A percentile compares a stretch with the other conserved stretches of the same genome.
These are phyloP conservation scores for Echinometra lucunter DNA, from an alignment of 53 echinoderm and acorn worm genomes.

Conservation along the genomic window DNA sequence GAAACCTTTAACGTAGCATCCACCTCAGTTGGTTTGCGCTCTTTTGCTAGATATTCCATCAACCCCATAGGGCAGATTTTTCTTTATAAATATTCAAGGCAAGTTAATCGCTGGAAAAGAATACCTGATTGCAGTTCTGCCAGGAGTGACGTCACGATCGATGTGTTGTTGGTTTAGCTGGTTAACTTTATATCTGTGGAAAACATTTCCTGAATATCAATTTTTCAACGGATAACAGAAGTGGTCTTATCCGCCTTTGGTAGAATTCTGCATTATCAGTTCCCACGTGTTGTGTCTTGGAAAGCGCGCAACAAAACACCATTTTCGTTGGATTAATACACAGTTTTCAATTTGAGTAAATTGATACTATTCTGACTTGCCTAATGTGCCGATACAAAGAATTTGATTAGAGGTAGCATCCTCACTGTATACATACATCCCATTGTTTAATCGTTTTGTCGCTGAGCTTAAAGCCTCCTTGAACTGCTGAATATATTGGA, in stretches of 20 bases:
- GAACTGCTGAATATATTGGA: not conserved
- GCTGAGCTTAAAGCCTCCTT: not conserved
- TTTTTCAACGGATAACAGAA: not conserved
- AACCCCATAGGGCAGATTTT: slow-evolving; percentile 6
- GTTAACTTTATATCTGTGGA: not conserved
- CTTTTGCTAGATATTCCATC: not conserved
- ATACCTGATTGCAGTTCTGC: not conserved
- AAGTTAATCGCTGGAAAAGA: not conserved
- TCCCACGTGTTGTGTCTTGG: not conserved
- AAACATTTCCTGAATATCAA: not conserved
- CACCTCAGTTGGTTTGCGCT: not conserved
- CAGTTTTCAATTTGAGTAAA: not conserved
- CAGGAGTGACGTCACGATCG: not conserved
- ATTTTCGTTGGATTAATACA: not conserved
- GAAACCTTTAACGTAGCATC: not conserved
- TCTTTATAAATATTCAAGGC: slow-evolving; percentile 14
- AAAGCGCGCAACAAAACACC: not conserved
- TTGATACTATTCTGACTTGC: not conserved
- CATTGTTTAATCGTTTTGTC: not conserved
- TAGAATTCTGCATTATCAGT: not conserved
- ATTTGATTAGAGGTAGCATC: not conserved
- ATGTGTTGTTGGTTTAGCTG: not conserved
- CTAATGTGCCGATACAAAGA: not conserved
- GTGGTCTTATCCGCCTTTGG: not conserved
- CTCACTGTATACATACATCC: not conserved